Conservation (phyloP, 2,888 invertebrate genomes). For the Onthophagus sagittarius region DNA sequence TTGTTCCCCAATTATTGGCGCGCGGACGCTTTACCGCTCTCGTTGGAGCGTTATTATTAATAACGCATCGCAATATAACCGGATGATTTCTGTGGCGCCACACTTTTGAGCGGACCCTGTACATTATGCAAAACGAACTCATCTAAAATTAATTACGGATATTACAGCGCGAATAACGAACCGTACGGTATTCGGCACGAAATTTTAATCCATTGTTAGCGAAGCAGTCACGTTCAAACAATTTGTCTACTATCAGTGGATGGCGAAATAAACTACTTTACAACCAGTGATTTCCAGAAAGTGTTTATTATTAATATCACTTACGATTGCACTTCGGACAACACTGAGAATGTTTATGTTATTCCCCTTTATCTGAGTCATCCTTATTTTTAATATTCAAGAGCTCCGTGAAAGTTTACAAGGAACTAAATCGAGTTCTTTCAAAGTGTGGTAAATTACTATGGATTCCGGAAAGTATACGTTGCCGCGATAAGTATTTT, state of each 20-base stretch:
- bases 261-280: background rate
- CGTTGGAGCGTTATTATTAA: background rate
- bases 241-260: background rate
- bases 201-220: background rate
- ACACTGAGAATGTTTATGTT: background rate
- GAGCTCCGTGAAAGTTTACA: background rate
- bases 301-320: background rate
- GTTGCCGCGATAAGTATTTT: background rate
- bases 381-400: too few relatives aligned
- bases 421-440: background rate
- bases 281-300: background rate
- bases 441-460: background rate
- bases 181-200: background rate
- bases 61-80: background rate
- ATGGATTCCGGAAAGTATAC: background rate
- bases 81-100: background rate
- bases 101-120: background rate
- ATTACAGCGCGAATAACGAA: background rate
- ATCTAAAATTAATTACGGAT: background rate
- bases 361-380: background rate
- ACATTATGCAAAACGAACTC: background rate
- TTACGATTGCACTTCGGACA: background rate
- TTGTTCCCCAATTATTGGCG: slow-evolving; percentile 32
- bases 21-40: slow-evolving; percentile 20
- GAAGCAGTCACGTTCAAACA: background rate